Evolutionary conservation across 2,113 vertebrate genomes (phyloP).

Genomic region (Dunckerocampus dactyliophorus): DNA sequence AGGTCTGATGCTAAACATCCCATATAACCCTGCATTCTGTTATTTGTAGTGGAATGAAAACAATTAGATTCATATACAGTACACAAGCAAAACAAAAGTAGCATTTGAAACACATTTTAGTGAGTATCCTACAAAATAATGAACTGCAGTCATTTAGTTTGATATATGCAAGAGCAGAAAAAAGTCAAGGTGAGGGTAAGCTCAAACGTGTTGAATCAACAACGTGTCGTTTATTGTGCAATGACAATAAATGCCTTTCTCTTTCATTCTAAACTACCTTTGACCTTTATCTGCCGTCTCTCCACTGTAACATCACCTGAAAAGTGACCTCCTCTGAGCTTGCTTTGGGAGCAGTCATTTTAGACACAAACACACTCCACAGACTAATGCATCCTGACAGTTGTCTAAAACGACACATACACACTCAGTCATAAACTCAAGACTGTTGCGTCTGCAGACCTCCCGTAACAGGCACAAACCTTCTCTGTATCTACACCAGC

Average conservation of each 20-base stretch:
- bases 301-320: not conserved
- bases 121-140: not conserved
- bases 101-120: not conserved
- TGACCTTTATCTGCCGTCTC: not conserved
- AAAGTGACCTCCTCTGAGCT: slow-evolving; percentile 9
- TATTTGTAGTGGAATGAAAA: too few species aligned
- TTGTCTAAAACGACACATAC: slow-evolving; percentile 5
- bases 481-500: slow-evolving; percentile 1
- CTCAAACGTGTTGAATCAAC: too few species aligned
- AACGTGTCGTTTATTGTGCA: not conserved
- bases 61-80: not conserved
- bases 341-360: slow-evolving; percentile 17
- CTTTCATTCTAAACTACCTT: not conserved
- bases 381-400: slow-evolving; percentile 22
- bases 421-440: not conserved
- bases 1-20: too few species aligned
- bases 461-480: slow-evolving; percentile 12
- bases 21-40: too few species aligned
- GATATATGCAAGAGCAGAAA: too few species aligned
- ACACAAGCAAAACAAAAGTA: not conserved
- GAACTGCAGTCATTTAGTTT: too few species aligned
- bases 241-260: too few species aligned
- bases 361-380: slow-evolving; percentile 13
- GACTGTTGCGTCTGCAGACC: slow-evolving; percentile 4
- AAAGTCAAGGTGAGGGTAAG: too few species aligned